A percentile compares a stretch with the other conserved stretches of the same genome.
phyloP scores from a whole-genome alignment of 2,113 vertebrate species.

The Brachyhypopomus gauderio region DNA sequence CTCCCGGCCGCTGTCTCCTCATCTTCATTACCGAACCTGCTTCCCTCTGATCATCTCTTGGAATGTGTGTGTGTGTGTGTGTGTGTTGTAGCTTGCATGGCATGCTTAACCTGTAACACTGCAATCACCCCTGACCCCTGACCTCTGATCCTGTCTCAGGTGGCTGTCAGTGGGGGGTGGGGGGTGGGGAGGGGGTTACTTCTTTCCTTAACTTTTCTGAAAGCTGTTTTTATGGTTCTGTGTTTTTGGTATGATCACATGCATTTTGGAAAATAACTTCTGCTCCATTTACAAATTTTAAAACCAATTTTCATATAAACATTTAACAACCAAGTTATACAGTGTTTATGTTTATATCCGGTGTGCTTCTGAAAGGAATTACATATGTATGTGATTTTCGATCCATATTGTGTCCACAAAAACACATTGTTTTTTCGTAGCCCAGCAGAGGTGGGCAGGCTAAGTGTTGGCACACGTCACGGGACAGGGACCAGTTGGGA shows the following conservation, averaged over 20 bases:
- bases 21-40: constrained; percentile 1
- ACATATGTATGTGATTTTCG: constrained; percentile 6
- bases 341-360: background rate
- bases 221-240: background rate
- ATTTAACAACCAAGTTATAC: background rate
- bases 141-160: too few relatives aligned
- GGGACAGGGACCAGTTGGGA: constrained; percentile 56
- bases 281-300: background rate
- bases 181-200: background rate
- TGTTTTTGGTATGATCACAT: background rate
- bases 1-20: too few relatives aligned
- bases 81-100: background rate
- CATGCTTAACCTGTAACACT: constrained; percentile 12
- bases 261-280: background rate
- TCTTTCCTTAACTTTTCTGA: constrained; percentile 1
- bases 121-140: too few relatives aligned
- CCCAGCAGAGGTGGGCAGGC: constrained; percentile 18
- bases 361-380: background rate
- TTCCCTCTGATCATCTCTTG: constrained; percentile 52
- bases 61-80: constrained; percentile 37
- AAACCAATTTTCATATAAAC: background rate
- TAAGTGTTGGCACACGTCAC: constrained; percentile 45
- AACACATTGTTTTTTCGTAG: background rate
- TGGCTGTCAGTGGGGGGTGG: background rate
- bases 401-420: background rate